Base-by-base conservation (phyloP, 2,888 invertebrate species). In the Lasioglossum vierecki region DNA sequence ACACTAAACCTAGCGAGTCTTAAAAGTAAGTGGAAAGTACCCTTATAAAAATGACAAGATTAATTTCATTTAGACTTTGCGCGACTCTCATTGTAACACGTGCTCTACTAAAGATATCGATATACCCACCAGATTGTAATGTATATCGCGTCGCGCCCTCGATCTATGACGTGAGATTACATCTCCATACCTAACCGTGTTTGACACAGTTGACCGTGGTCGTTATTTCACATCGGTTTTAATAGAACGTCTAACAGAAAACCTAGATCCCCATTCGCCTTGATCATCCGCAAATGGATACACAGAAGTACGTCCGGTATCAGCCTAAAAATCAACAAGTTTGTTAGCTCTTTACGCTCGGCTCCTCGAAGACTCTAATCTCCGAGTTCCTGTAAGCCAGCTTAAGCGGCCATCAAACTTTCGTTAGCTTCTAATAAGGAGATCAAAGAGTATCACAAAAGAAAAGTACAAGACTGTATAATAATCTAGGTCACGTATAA, bases 281-380 rank as follows among this genome's bases (percentile, higher is more conserved):
- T n/a, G 9, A n/a, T 2, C 53, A 9, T n/a, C n/a, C 11, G 11
- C 57, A 11, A n/a, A 57, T 11, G 4, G 4, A n/a, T 11, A n/a
- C 4, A n/a, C 57, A 57, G 0, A 57, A 57, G n/a, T n/a, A 57
- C n/a, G 57, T 46, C 1, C 46, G 46, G 46, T 57, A n/a, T 57
- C 57, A 57, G 57, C 57, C 9, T 11, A 57, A 57, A 57, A 57
- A 57, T 57, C 57, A 57, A 57, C 57, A 57, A 57, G 57, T n/a
- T 57, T 4, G 57, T 57, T n/a, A 4, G 57, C 57, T 57, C n/a
- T 4, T n/a, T 57, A 4, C 57, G n/a, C n/a, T 57, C 57, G n/a
- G 57, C n/a, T n/a, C n/a, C n/a, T 57, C n/a, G n/a, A 57, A n/a
- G 57, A 57, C 57, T 57, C n/a, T 57, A 57, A 57, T 57, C 57